Conservation (phyloP, 1,140 invertebrate species). For the Armadillidium nasatum region DNA sequence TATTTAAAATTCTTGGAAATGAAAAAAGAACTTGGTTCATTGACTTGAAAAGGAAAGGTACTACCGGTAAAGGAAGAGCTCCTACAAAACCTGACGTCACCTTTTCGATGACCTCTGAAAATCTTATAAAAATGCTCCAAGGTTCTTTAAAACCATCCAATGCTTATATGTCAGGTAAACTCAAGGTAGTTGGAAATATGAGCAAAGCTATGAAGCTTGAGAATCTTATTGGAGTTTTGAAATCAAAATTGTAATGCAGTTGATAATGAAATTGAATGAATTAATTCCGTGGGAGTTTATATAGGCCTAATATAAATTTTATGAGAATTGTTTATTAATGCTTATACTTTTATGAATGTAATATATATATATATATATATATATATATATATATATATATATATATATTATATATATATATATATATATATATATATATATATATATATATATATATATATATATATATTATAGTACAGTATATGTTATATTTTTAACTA, state of each 20-base stretch:
- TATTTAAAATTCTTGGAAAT: slow-evolving; percentile 80
- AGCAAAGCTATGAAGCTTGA: slow-evolving; percentile 94
- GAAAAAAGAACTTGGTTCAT: slow-evolving; percentile 78
- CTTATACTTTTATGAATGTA: too few relatives aligned
- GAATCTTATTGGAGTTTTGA: slow-evolving; percentile 81
- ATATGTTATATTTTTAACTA: too few relatives aligned
- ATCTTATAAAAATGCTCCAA: slow-evolving; percentile 59
- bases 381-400: too few relatives aligned
- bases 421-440: too few relatives aligned
- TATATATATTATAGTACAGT: too few relatives aligned
- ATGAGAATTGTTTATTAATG: too few relatives aligned
- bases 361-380: too few relatives aligned
- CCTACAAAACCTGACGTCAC: slow-evolving; percentile 64
- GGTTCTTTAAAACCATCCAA: slow-evolving; percentile 82
- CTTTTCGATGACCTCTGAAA: slow-evolving; percentile 69
- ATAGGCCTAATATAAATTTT: too few relatives aligned
- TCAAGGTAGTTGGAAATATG: slow-evolving; percentile 90
- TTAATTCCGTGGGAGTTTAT: too few relatives aligned
- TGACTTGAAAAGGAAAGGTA: slow-evolving; percentile 80
- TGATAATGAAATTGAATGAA: too few relatives aligned
- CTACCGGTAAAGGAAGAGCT: slow-evolving; percentile 71
- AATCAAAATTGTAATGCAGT: slow-evolving; percentile 58
- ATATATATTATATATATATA: too few relatives aligned
- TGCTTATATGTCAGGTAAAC: slow-evolving; percentile 93
- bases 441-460: too few relatives aligned